Base-by-base conservation (phyloP, 2,797 vertebrate genomes). In the Tapera naevia region DNA sequence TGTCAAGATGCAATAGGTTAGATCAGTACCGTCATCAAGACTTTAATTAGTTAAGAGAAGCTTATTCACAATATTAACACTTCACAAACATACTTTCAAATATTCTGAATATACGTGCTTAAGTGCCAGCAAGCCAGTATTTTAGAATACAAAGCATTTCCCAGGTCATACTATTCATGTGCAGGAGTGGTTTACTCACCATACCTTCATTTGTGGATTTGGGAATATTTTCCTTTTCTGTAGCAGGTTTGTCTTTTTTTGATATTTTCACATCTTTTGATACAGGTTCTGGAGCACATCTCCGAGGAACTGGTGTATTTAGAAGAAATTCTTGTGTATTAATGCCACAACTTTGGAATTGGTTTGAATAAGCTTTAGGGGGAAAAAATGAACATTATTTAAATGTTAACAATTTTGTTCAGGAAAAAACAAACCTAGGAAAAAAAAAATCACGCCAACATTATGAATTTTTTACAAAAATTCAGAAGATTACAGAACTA, bases 291-390 rank as follows among this genome's bases (percentile, higher is more conserved):
- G 98, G 98, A 90, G 97, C 98, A 56, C 73, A 97, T 37, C 96
- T 98, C 21, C 98, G 98, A 76, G 98, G 98, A 39, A 98, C 96
- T 27, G 98, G 98, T n/a, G 97, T 98, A 80, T 97, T 97, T 33
- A 97, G 89, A 51, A 97, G 91, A 87, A 98, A 98, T 76, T 86
- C 97, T 28, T 96, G 94, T 43, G 90, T 80, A 46, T 83, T 61
- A 94, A 80, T 71, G 9, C 28, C 84, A 14, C 0, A 24, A 67
- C 62, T 96, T 90, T 91, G 95, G 79, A 94, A 60, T 21, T 67
- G 91, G 75, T 57, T 93, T 78, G 94, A 94, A 95, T 64, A 57
- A 22, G 56, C 97, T 97, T 95, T 75, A 88, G 53, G 60, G 50
- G 35, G 15, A 3, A 25, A 41, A 50, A 32, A 27, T 16, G 3